These are phyloP conservation scores for Pantherophis vulpinus DNA, from an alignment of 2,797 vertebrate genomes.

Conservation along the genomic window DNA sequence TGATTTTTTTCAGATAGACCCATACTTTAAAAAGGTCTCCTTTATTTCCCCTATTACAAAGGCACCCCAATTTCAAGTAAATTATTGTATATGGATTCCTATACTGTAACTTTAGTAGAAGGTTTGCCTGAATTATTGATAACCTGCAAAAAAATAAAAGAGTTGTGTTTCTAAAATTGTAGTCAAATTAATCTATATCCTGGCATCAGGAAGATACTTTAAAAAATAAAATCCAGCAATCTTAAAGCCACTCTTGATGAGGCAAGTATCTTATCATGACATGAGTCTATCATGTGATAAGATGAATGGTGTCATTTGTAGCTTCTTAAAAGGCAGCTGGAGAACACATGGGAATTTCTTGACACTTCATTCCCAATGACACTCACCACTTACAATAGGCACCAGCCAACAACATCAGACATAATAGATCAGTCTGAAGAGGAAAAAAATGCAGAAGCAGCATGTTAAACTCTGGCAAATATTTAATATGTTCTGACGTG, in stretches of 20 bases:
- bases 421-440: slow-evolving; percentile 51
- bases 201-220: background rate
- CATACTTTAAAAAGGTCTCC: background rate
- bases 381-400: slow-evolving; percentile 52
- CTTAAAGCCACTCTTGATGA: slow-evolving; percentile 7
- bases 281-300: slow-evolving; percentile 50
- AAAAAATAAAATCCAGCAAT: slow-evolving; percentile 19
- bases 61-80: slow-evolving; percentile 1
- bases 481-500: slow-evolving; percentile 48
- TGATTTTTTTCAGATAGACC: background rate
- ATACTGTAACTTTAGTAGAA: slow-evolving; percentile 43
- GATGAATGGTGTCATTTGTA: slow-evolving; percentile 55
- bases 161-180: slow-evolving; percentile 25
- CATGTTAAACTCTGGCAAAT: slow-evolving; percentile 49
- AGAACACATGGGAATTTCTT: slow-evolving; percentile 50
- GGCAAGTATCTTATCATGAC: slow-evolving; percentile 29
- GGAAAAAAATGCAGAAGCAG: slow-evolving; percentile 18
- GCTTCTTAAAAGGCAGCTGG: slow-evolving; percentile 57
- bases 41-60: background rate
- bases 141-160: slow-evolving; percentile 22
- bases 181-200: slow-evolving; percentile 8
- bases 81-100: slow-evolving; percentile 34
- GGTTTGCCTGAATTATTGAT: slow-evolving; percentile 25
- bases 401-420: slow-evolving; percentile 43
- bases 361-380: slow-evolving; percentile 46